Percentiles rank a stretch among this genome's conserved stretches.
phyloP scores from a whole-genome alignment of 2,888 invertebrate species.

The Gymnosoma rotundatum region DNA sequence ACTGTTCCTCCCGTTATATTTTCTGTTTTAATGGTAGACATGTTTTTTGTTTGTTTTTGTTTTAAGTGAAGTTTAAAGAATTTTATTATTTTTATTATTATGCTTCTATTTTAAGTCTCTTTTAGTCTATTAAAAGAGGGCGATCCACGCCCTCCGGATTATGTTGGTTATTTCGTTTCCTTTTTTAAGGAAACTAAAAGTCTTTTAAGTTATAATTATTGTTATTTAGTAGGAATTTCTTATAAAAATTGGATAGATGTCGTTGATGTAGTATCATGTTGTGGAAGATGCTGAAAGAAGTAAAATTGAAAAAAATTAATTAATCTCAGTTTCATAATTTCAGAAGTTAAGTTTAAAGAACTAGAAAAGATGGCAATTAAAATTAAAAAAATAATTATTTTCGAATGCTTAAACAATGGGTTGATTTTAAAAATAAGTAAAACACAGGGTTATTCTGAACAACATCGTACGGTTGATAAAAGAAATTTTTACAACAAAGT shows the following conservation, averaged over 20 bases:
- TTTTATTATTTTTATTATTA: conserved; percentile 30
- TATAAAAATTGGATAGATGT: conserved; percentile 79
- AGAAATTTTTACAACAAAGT: no score
- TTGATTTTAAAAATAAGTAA: no score
- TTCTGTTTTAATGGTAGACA: conserved; percentile 73
- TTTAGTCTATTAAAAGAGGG: conserved; percentile 53
- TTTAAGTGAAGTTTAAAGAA: conserved; percentile 8
- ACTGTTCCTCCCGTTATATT: conserved; percentile 58
- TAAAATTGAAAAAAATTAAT: not conserved
- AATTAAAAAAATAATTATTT: no score
- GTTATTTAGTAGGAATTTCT: conserved; percentile 73
- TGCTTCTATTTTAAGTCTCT: conserved; percentile 49
- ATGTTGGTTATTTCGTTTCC: not conserved
- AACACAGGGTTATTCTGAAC: no score
- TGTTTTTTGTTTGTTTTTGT: conserved; percentile 32
- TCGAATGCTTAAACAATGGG: no score
- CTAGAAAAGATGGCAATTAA: no score
- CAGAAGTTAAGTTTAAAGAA: no score
- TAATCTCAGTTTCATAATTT: not conserved
- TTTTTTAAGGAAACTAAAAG: conserved; percentile 47
- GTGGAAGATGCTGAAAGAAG: conserved; percentile 72
- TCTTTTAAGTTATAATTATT: conserved; percentile 62
- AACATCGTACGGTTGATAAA: no score
- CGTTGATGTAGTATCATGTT: conserved; percentile 79
- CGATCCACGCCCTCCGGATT: conserved; percentile 66